These are phyloP conservation scores for Drymonia ruficornis DNA, from an alignment of 2,888 invertebrate species.

Conservation along the genomic window DNA sequence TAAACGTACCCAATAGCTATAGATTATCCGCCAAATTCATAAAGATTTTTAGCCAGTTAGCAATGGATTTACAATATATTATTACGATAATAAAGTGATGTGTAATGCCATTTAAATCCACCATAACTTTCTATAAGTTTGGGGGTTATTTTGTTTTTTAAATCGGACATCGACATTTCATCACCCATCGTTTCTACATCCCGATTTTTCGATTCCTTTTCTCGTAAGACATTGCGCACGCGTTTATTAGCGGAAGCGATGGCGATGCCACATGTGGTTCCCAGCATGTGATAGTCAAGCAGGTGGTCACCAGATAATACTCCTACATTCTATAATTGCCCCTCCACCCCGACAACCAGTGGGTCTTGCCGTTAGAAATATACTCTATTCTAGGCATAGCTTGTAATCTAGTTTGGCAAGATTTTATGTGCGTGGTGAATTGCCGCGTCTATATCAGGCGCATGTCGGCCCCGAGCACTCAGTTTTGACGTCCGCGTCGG, in stretches of 20 bases:
- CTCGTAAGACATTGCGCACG: constrained; percentile 47
- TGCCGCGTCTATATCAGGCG: too few relatives aligned
- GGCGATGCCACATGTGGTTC: constrained; percentile 63
- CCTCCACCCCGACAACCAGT: constrained; percentile 52
- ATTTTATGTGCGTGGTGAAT: constrained; percentile 2
- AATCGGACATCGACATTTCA: background rate
- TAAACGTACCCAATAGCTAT: too few relatives aligned
- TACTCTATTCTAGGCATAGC: constrained; percentile 18
- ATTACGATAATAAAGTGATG: too few relatives aligned
- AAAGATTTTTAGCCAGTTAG: too few relatives aligned
- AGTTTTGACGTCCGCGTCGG: too few relatives aligned
- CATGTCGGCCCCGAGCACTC: too few relatives aligned
- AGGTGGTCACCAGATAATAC: constrained; percentile 67
- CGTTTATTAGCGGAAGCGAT: constrained; percentile 67
- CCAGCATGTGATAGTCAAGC: constrained; percentile 66
- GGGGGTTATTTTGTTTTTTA: too few relatives aligned
- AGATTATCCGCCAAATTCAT: too few relatives aligned
- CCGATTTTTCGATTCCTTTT: constrained; percentile 28
- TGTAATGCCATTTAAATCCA: too few relatives aligned
- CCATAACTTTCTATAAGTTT: too few relatives aligned
- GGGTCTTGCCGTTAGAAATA: constrained; percentile 46
- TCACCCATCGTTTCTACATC: too few relatives aligned
- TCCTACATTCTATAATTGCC: constrained; percentile 58
- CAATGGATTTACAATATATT: too few relatives aligned
- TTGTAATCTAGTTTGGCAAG: constrained; percentile 22